Evolutionary conservation across 2,797 vertebrate genomes (phyloP).

Genomic region (Oceanodroma leucorhoa): DNA sequence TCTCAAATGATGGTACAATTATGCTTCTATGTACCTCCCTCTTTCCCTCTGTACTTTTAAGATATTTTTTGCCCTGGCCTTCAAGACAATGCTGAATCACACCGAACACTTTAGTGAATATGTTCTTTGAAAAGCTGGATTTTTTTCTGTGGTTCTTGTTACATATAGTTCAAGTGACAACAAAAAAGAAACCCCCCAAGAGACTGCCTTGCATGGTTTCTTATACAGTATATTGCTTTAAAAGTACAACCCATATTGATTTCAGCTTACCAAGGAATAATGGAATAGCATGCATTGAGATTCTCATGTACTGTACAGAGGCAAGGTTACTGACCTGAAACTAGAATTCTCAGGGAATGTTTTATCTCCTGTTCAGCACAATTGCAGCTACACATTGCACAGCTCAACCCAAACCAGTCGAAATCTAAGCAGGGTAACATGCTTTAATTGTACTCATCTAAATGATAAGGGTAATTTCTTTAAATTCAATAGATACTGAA

Average conservation of each 20-base stretch:
- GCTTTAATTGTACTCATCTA: not conserved
- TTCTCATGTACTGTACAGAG: not conserved
- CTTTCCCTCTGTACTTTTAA: not conserved
- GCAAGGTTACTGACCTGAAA: not conserved
- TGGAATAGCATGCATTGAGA: not conserved
- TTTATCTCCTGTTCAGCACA: not conserved
- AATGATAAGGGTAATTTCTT: not conserved
- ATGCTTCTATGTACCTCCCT: not conserved
- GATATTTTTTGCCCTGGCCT: not conserved
- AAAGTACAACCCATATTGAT: not conserved
- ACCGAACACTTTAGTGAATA: not conserved
- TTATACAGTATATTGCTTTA: not conserved
- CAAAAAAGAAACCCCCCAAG: not conserved
- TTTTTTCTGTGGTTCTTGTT: not conserved
- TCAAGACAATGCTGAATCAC: not conserved
- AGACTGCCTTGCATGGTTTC: not conserved
- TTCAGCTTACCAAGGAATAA: not conserved
- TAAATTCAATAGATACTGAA: not conserved
- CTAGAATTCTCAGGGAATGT: not conserved
- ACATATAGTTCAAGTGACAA: constrained; percentile 6
- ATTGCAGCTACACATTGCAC: not conserved
- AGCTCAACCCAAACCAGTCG: not conserved
- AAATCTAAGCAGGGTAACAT: not conserved
- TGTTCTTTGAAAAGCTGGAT: not conserved
- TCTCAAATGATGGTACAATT: constrained; percentile 41